Evolutionary conservation across 2,113 vertebrate species (phyloP), one percentile per base, ranked within the genome.

Genomic region (Indri indri): DNA sequence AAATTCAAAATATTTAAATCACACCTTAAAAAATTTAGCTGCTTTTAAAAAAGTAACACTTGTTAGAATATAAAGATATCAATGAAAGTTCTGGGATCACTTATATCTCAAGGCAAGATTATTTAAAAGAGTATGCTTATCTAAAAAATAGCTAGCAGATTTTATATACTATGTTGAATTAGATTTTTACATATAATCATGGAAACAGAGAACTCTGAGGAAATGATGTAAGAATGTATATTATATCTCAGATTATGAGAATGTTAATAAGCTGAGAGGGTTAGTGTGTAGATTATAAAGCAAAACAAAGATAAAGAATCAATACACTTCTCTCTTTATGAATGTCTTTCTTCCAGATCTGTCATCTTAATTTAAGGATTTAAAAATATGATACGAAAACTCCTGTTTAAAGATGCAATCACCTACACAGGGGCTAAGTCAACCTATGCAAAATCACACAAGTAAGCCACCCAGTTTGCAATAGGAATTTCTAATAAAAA

Each of bases 211-310:
- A 90, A 86, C 23, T 83, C 50, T 54, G 34, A 93, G 20, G 77
- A 92, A 94, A 87, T 40, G 37, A 88, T 25, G 65, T 27, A 80
- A 93, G 63, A 85, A 85, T 16, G 25, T 32, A 10, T 32, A 57
- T 40, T 32, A 10, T 32, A 57, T 40, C 47, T n/a, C 10, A 77
- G 50, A 92, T 34, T 45, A 90, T 37, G 50, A 96, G 65, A 63
- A 70, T 96, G 84, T 97, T 97, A 97, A 85, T 94, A 96, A 96
- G 95, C 84, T 52, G 47, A 93, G 82, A 96, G 85, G 34, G 93
- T 97, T 97, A 98, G 93, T 32, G 8, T 59, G 82, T 83, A 96
- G 71, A 93, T 86, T 74, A 94, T 79, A 91, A 96, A 96, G 88
- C 91, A 97, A 85, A 81, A 73, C 80, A 92, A 50, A 74, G 40